Conservation (phyloP, 2,113 vertebrate species). For the Tetrax tetrax region DNA sequence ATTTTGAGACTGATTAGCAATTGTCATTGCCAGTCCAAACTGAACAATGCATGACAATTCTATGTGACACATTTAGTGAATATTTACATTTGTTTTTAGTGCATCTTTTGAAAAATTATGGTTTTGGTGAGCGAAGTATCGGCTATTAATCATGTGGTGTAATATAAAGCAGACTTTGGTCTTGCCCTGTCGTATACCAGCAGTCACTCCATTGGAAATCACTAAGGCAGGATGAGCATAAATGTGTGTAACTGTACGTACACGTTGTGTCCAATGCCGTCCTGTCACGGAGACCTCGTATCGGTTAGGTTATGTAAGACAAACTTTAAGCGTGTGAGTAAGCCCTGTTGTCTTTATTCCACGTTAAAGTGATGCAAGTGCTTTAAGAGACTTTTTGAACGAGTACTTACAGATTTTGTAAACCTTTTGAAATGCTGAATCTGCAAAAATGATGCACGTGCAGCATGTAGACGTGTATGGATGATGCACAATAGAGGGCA, state of each 20-base stretch:
- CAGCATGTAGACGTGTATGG: not conserved
- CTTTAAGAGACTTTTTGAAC: not conserved
- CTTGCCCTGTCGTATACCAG: not conserved
- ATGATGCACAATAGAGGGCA: not conserved
- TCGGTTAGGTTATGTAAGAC: not conserved
- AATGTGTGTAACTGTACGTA: not conserved
- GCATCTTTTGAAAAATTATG: not conserved
- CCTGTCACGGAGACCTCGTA: not conserved
- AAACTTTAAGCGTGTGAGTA: not conserved
- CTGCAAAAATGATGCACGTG: not conserved
- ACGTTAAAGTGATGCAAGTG: not conserved
- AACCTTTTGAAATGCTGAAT: not conserved
- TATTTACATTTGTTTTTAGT: not conserved
- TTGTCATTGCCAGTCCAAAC: not conserved
- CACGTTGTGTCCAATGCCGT: rapidly evolving
- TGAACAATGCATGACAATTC: not conserved
- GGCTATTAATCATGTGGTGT: not conserved
- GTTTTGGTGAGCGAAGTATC: not conserved
- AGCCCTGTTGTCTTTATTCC: not conserved
- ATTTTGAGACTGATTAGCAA: not conserved
- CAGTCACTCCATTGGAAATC: not conserved
- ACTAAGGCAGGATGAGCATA: not conserved
- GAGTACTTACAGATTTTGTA: not conserved
- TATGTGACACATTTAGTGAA: not conserved
- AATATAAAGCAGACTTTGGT: not conserved